These are phyloP conservation scores for Hyperoodon ampullatus DNA, from an alignment of 2,113 vertebrate species.

Conservation along the genomic window DNA sequence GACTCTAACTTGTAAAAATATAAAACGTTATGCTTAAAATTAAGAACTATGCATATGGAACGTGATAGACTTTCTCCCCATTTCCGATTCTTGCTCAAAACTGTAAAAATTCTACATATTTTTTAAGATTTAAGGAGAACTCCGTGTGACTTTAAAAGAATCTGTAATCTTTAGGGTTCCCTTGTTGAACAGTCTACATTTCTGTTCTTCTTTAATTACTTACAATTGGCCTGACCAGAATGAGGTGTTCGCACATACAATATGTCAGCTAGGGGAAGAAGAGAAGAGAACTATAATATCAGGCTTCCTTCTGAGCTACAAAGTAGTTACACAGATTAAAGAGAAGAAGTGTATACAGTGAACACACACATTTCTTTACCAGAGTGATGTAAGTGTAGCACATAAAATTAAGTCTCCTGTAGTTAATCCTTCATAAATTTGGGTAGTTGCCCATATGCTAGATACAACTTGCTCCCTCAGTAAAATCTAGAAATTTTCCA, in stretches of 20 bases:
- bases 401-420: slow-evolving; percentile 42
- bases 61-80: neutral
- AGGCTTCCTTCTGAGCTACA: slow-evolving; percentile 38
- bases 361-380: slow-evolving; percentile 21
- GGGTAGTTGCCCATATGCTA: slow-evolving; percentile 10
- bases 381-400: neutral
- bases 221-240: slow-evolving; percentile 85
- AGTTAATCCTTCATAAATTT: slow-evolving; percentile 53
- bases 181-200: slow-evolving; percentile 85
- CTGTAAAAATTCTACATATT: slow-evolving; percentile 26
- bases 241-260: slow-evolving; percentile 80
- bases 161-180: slow-evolving; percentile 79
- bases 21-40: neutral
- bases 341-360: neutral
- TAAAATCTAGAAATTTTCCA: slow-evolving; percentile 23
- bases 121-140: slow-evolving; percentile 48
- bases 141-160: slow-evolving; percentile 3
- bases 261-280: slow-evolving; percentile 55
- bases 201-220: slow-evolving; percentile 88
- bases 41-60: neutral
- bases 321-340: neutral
- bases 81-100: slow-evolving; percentile 1
- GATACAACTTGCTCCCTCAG: neutral
- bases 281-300: neutral
- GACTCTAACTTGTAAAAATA: neutral